These are phyloP conservation scores for Priocnemis perturbator DNA, from an alignment of 2,888 invertebrate genomes.

Conservation along the genomic window DNA sequence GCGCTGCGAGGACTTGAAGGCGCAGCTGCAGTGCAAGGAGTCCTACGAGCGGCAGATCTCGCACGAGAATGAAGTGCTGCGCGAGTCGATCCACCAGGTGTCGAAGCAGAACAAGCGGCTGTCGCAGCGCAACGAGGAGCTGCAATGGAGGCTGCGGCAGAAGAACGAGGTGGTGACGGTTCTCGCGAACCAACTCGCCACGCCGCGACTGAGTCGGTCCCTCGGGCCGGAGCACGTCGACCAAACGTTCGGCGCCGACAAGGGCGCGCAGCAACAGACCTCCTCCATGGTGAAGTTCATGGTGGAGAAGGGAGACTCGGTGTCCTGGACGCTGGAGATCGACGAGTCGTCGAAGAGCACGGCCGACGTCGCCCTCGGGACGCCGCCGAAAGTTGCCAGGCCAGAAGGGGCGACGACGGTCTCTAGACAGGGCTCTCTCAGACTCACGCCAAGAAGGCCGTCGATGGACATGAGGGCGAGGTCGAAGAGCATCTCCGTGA, in stretches of 20 bases:
- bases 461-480: constrained; percentile 62
- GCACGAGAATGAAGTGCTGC: constrained; percentile 84
- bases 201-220: constrained; percentile 65
- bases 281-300: constrained; percentile 89
- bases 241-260: constrained; percentile 64
- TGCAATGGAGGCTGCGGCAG: constrained; percentile 90
- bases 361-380: constrained; percentile 50
- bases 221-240: constrained; percentile 65
- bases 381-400: constrained; percentile 43
- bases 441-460: constrained; percentile 60
- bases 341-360: constrained; percentile 70
- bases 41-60: constrained; percentile 84
- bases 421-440: constrained; percentile 67
- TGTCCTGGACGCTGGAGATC: constrained; percentile 91
- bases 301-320: constrained; percentile 90
- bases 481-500: constrained; percentile 69
- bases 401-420: constrained; percentile 42
- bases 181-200: constrained; percentile 67
- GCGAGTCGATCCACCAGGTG: constrained; percentile 86
- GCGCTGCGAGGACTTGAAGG: constrained; percentile 90
- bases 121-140: constrained; percentile 90
- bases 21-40: constrained; percentile 82
- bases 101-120: constrained; percentile 86
- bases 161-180: constrained; percentile 83
- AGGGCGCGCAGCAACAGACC: constrained; percentile 72